Percentiles rank a stretch among this genome's conserved stretches.
Conservation (phyloP, 2,797 vertebrate species). For the Ispidina picta region DNA sequence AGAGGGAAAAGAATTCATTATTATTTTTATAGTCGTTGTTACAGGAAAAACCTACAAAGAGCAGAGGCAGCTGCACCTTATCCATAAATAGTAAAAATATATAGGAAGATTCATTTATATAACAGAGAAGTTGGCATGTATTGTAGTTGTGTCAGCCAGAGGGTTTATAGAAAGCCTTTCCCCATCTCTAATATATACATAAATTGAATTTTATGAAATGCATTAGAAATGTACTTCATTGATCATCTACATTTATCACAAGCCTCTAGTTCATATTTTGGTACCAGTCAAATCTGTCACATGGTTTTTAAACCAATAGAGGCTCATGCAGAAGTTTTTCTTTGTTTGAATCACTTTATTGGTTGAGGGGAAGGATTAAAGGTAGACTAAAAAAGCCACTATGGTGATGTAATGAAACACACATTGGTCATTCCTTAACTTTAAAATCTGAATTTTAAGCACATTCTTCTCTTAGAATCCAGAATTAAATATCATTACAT, state of each 20-base stretch:
- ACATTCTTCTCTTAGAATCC: not conserved
- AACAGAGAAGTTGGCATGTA: not conserved
- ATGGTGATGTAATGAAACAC: not conserved
- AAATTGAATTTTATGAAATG: constrained; percentile 48
- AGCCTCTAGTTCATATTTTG: constrained; percentile 36
- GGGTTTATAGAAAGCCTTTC: not conserved
- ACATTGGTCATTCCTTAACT: not conserved
- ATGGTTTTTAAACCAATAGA: not conserved
- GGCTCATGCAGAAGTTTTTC: not conserved
- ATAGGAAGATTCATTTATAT: not conserved
- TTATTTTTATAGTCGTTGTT: not conserved
- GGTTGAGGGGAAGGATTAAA: constrained; percentile 35
- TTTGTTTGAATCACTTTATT: constrained; percentile 54
- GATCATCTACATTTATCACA: constrained; percentile 46
- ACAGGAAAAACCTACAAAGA: not conserved
- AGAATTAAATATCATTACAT: constrained; percentile 17
- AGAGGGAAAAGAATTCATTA: not conserved
- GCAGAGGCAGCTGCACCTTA: not conserved
- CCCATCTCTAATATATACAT: not conserved
- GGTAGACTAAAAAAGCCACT: not conserved
- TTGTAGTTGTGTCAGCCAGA: not conserved
- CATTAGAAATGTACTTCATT: constrained; percentile 20
- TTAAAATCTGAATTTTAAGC: constrained; percentile 4
- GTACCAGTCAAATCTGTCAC: constrained; percentile 17
- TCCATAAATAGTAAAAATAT: not conserved